phyloP scores from a whole-genome alignment of 2,888 invertebrate genomes.

The Pycnomerus fuliginosus region DNA sequence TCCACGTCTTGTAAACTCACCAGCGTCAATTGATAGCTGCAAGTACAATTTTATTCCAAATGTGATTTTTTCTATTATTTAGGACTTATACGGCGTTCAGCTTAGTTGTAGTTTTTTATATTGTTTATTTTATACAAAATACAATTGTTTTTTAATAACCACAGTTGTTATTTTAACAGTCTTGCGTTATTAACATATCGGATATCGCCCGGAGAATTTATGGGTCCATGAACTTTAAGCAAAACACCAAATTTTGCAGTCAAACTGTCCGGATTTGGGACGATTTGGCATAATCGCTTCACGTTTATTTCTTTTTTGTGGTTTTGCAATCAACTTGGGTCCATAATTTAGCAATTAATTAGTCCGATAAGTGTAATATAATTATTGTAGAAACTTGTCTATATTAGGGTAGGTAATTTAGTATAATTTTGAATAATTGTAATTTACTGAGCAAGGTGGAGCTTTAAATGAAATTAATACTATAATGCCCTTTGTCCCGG shows the following conservation, averaged over 20 bases:
- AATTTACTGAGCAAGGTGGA: conserved; percentile 33
- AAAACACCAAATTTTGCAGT: conserved; percentile 20
- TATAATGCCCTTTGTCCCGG: neutral
- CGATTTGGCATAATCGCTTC: conserved; percentile 7
- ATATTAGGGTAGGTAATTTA: conserved; percentile 15
- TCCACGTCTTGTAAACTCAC: conserved; percentile 76
- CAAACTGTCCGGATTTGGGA: conserved; percentile 3
- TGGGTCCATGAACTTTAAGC: conserved; percentile 30
- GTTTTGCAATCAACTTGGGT: conserved; percentile 31
- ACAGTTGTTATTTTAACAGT: conserved; percentile 23
- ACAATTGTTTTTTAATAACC: conserved; percentile 17
- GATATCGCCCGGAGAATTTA: conserved; percentile 9
- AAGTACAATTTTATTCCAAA: conserved; percentile 30
- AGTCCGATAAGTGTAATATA: conserved; percentile 23
- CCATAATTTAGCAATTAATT: conserved; percentile 28
- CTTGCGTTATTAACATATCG: neutral
- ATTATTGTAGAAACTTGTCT: conserved; percentile 20
- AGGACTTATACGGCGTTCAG: conserved; percentile 11
- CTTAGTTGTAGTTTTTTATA: conserved; percentile 15
- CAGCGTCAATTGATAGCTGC: conserved; percentile 6
- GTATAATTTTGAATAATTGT: conserved; percentile 16
- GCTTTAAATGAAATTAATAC: conserved; percentile 32
- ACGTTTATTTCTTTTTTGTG: conserved; percentile 2
- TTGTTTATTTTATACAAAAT: conserved; percentile 19
- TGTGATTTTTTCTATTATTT: conserved; percentile 26